Evolutionary conservation across 2,888 invertebrate species (phyloP).

Genomic region (Rhorus exstirpatorius): DNA sequence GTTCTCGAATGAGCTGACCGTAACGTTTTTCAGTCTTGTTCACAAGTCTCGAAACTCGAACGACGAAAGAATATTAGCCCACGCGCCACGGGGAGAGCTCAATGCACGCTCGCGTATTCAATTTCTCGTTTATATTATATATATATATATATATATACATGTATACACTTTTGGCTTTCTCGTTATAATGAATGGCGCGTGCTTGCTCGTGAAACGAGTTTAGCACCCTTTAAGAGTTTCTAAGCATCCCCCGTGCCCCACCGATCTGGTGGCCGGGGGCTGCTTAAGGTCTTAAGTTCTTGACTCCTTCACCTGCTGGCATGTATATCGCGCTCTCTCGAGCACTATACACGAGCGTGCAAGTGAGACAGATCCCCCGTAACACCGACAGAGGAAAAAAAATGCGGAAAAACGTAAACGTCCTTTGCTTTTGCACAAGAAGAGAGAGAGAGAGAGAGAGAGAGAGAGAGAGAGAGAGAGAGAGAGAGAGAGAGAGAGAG

Average conservation of each 20-base stretch:
- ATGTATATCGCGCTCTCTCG: slow-evolving; percentile 26
- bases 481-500: neutral
- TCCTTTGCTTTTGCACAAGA: slow-evolving; percentile 54
- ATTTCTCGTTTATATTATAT: slow-evolving; percentile 45
- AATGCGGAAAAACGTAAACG: slow-evolving; percentile 48
- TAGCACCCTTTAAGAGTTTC: slow-evolving; percentile 79
- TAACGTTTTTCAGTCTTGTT: slow-evolving; percentile 34
- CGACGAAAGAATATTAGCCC: slow-evolving; percentile 59
- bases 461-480: neutral
- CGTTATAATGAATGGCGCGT: slow-evolving; percentile 81
- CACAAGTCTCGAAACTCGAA: slow-evolving; percentile 44
- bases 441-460: neutral
- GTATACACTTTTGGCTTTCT: slow-evolving; percentile 65
- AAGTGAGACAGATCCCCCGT: slow-evolving; percentile 6
- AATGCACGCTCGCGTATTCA: slow-evolving; percentile 62
- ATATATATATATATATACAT: slow-evolving; percentile 22
- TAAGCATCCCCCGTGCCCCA: slow-evolving; percentile 71
- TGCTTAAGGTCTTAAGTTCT: slow-evolving; percentile 80
- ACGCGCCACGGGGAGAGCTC: slow-evolving; percentile 56
- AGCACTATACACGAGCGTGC: slow-evolving; percentile 25
- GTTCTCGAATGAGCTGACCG: slow-evolving; percentile 50
- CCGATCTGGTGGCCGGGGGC: slow-evolving; percentile 54
- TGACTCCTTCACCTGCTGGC: slow-evolving; percentile 80
- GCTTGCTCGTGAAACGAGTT: slow-evolving; percentile 81
- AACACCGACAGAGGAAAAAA: slow-evolving; percentile 15